A percentile compares a stretch with the other conserved stretches of the same genome.
These are phyloP conservation scores for Drosophila carrolli DNA, from an alignment of 1,140 invertebrate species.

Conservation along the genomic window DNA sequence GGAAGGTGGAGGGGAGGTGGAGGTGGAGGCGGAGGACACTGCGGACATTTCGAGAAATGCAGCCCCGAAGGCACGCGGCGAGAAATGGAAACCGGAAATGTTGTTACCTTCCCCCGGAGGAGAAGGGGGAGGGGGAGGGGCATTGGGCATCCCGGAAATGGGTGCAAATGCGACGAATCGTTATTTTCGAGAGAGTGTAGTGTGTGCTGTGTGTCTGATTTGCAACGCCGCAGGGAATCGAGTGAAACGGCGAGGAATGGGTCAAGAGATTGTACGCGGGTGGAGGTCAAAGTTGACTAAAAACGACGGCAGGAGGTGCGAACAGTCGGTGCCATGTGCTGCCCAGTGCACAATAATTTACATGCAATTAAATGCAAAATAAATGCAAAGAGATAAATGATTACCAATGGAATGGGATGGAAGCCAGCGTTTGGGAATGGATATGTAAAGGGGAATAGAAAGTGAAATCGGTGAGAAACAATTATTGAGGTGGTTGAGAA, in stretches of 20 bases:
- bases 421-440: neutral
- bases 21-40: constrained; percentile 29
- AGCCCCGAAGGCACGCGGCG: constrained; percentile 60
- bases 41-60: constrained; percentile 64
- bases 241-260: neutral
- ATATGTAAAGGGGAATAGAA: neutral
- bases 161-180: constrained; percentile 72
- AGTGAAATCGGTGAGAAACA: neutral
- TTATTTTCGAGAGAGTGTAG: constrained; percentile 12
- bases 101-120: constrained; percentile 49
- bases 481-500: neutral
- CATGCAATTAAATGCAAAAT: constrained; percentile 73
- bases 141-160: constrained; percentile 53
- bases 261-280: neutral
- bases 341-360: constrained; percentile 68
- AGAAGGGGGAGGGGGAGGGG: neutral
- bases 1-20: neutral
- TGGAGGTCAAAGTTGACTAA: neutral
- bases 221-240: constrained; percentile 52
- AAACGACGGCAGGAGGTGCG: constrained; percentile 5
- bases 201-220: constrained; percentile 39
- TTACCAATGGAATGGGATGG: neutral
- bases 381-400: constrained; percentile 52
- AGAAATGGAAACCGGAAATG: constrained; percentile 82
- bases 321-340: constrained; percentile 26